A percentile compares a stretch with the other conserved stretches of the same genome.
These are phyloP conservation scores for Sanderia malayensis DNA, from an alignment of 30 jellyfish, hydroid and myxozoan species.

Conservation along the genomic window DNA sequence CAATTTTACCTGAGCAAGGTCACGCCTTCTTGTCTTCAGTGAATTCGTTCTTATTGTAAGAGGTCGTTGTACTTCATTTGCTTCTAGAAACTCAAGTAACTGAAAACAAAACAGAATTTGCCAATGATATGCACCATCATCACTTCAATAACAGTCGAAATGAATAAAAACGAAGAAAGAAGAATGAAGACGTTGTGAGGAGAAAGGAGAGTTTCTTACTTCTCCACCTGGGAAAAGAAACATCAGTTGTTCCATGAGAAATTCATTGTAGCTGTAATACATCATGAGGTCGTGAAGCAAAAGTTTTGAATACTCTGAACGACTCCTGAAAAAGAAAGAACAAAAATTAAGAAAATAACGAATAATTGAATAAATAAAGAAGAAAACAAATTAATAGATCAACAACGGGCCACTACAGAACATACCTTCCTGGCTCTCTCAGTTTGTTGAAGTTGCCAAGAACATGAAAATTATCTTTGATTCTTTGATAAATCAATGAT, in stretches of 20 bases:
- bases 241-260: conserved; percentile 83
- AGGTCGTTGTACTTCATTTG: conserved; percentile 95
- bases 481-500: conserved; percentile 67
- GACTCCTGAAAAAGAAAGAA: conserved; percentile 68
- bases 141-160: too few relatives aligned
- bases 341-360: too few relatives aligned
- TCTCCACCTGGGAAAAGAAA: conserved; percentile 97
- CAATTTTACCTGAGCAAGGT: conserved; percentile 91
- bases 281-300: conserved; percentile 76
- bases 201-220: too few relatives aligned
- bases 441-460: conserved; percentile 68
- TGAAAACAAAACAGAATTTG: conserved; percentile 13
- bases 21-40: conserved; percentile 89
- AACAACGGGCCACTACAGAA: too few relatives aligned
- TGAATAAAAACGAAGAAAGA: too few relatives aligned
- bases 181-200: too few relatives aligned
- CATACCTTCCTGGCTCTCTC: conserved; percentile 88
- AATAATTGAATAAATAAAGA: too few relatives aligned
- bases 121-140: too few relatives aligned
- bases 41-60: conserved; percentile 95
- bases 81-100: conserved; percentile 96
- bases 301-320: conserved; percentile 75
- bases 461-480: conserved; percentile 86
- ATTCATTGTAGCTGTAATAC: conserved; percentile 93
- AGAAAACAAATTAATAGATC: too few relatives aligned